phyloP scores from a whole-genome alignment of 2,113 vertebrate species.

The Tauraco erythrolophus region DNA sequence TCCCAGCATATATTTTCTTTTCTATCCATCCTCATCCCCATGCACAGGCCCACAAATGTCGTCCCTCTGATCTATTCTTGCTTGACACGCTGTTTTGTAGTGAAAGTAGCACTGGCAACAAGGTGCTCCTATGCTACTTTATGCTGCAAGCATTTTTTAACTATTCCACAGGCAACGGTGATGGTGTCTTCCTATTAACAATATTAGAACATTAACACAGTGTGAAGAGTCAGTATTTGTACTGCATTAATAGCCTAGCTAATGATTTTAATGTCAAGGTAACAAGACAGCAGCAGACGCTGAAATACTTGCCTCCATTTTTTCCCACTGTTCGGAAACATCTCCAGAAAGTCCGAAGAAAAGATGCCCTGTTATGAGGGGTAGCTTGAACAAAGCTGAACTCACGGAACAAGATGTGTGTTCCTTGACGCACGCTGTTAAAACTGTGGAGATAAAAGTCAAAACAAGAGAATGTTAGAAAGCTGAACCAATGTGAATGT shows the following conservation, averaged over 20 bases:
- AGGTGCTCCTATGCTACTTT: background rate
- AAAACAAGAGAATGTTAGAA: conserved; percentile 41
- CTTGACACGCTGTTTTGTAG: background rate
- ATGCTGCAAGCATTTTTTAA: background rate
- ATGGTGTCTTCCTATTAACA: background rate
- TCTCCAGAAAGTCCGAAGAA: conserved; percentile 94
- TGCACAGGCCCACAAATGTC: background rate
- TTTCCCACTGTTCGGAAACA: conserved; percentile 95
- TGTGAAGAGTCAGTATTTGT: background rate
- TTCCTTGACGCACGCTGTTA: conserved; percentile 92
- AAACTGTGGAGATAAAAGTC: conserved; percentile 83
- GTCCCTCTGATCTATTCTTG: background rate
- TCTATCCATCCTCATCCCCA: background rate
- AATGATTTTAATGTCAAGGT: background rate
- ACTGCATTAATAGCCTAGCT: background rate
- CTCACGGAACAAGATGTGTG: conserved; percentile 94
- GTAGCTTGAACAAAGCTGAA: conserved; percentile 92
- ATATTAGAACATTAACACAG: background rate
- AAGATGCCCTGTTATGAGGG: conserved; percentile 90
- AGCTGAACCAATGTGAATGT: background rate
- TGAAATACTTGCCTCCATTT: conserved; percentile 86
- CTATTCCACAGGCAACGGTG: background rate
- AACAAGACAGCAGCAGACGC: background rate
- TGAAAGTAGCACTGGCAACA: background rate
- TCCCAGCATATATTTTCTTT: background rate